Percentiles rank a stretch among this genome's conserved stretches.
Conservation (phyloP, 1,140 invertebrate species). For the Dryas iulia region DNA sequence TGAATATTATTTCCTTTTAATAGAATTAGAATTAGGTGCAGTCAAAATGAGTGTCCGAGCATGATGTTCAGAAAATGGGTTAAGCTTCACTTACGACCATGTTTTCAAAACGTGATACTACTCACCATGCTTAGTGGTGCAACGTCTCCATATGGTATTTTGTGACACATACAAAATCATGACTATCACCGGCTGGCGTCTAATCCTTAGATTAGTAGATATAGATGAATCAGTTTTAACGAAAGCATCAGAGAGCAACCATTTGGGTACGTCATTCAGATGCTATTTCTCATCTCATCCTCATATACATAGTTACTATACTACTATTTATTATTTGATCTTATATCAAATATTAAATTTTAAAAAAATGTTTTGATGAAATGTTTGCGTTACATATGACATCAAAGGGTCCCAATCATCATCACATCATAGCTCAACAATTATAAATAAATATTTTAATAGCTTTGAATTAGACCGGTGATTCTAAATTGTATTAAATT, state of each 20-base stretch:
- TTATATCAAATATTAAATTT: no score
- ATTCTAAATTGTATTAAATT: slow-evolving; percentile 62
- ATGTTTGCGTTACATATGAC: slow-evolving; percentile 13
- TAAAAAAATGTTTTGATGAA: no score
- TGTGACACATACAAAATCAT: neutral
- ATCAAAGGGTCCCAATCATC: no score
- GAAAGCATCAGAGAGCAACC: no score
- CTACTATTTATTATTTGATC: no score
- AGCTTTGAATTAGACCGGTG: slow-evolving; percentile 57
- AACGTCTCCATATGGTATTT: neutral
- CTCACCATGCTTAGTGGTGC: neutral
- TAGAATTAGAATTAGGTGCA: neutral
- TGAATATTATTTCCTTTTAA: no score
- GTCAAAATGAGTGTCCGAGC: neutral
- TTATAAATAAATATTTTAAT: slow-evolving; percentile 60
- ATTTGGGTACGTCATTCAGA: neutral
- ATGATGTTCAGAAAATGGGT: neutral
- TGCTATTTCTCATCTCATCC: neutral
- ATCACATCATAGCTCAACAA: slow-evolving; percentile 26
- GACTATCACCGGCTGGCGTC: neutral
- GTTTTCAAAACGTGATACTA: neutral
- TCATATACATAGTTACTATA: no score
- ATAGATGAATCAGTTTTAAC: no score
- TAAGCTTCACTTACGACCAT: neutral
- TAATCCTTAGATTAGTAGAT: neutral